Percentiles rank a stretch among this genome's conserved stretches.
phyloP scores from a whole-genome alignment of 2,888 invertebrate species.

The Standfussiana lucernea region DNA sequence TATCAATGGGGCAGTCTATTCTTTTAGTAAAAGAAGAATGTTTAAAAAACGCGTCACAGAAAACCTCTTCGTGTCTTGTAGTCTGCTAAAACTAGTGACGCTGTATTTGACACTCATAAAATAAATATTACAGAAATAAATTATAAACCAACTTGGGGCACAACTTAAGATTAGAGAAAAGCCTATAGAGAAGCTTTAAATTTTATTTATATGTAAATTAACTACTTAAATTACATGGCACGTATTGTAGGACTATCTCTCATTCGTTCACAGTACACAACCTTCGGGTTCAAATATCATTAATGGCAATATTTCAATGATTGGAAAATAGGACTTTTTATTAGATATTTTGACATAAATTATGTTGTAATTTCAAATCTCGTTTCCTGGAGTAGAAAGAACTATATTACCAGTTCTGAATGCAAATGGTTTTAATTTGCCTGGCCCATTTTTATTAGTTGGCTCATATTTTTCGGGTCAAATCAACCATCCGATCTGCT shows the following conservation, averaged over 20 bases:
- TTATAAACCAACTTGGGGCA: neutral
- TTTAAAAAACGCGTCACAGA: neutral
- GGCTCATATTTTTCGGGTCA: neutral
- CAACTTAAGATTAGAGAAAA: slow-evolving; percentile 9
- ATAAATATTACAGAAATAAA: neutral
- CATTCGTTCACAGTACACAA: slow-evolving; percentile 69
- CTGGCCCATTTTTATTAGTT: neutral
- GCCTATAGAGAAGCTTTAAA: slow-evolving; percentile 5
- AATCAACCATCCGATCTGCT: neutral
- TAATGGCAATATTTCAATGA: slow-evolving; percentile 50
- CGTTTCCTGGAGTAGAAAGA: neutral
- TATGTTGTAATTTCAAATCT: neutral
- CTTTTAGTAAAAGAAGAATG: neutral
- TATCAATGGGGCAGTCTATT: neutral
- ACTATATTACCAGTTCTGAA: neutral
- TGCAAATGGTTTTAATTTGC: neutral
- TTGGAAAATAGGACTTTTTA: neutral
- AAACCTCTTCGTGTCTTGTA: neutral
- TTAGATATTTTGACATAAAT: neutral
- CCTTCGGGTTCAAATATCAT: slow-evolving; percentile 60
- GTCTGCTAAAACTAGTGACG: neutral
- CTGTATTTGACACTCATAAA: neutral
- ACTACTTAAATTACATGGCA: slow-evolving; percentile 62
- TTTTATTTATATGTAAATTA: slow-evolving; percentile 22
- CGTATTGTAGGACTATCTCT: slow-evolving; percentile 40